Evolutionary conservation across 2,797 vertebrate genomes (phyloP).

Genomic region (Phylloscopus collybita): DNA sequence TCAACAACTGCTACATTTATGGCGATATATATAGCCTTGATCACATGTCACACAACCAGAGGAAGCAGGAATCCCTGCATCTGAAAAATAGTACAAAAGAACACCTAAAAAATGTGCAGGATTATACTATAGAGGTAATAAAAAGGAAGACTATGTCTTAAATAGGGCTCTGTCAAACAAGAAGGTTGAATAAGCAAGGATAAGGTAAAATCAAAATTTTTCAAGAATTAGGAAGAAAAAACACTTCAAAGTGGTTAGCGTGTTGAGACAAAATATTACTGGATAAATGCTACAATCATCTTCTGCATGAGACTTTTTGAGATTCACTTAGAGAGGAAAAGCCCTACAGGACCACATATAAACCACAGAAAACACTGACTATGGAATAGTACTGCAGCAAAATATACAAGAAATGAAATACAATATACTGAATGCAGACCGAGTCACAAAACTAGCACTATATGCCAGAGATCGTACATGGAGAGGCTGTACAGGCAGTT

Average conservation of each 20-base stretch:
- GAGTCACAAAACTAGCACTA: neutral
- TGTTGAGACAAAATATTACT: neutral
- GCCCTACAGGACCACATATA: neutral
- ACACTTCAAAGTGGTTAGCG: neutral
- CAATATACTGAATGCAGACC: neutral
- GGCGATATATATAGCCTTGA: neutral
- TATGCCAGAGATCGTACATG: neutral
- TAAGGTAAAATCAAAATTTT: neutral
- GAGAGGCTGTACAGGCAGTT: neutral
- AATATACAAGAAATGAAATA: neutral
- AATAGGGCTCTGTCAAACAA: neutral
- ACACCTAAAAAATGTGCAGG: neutral
- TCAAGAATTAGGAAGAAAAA: neutral
- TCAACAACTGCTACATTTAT: neutral
- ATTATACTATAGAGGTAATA: neutral
- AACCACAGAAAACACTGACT: neutral
- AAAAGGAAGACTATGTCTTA: neutral
- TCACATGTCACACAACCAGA: rapidly evolving
- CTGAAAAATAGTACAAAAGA: neutral
- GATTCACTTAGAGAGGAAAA: neutral
- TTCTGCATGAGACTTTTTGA: neutral
- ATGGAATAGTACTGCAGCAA: neutral
- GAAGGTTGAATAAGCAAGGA: neutral
- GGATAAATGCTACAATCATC: neutral
- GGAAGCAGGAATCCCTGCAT: neutral